Evolutionary conservation across 2,113 vertebrate genomes (phyloP).

Genomic region (Xenopus borealis): DNA sequence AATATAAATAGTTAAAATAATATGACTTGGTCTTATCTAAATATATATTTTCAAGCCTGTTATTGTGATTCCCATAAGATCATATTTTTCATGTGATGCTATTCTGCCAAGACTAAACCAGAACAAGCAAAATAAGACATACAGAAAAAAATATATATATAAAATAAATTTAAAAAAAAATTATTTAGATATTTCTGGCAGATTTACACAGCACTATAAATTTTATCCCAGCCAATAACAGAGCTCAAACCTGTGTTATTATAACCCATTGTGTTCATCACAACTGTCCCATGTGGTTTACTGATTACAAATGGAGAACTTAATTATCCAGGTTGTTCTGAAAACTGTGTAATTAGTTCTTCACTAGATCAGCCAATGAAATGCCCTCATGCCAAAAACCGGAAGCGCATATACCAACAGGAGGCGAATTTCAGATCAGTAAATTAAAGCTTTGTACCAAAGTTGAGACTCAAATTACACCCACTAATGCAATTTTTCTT

Average conservation of each 20-base stretch:
- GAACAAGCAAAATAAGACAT: too few species aligned
- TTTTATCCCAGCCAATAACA: background rate
- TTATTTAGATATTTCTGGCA: too few species aligned
- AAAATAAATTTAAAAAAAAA: too few species aligned
- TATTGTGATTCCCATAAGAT: too few species aligned
- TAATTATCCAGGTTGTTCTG: conserved; percentile 27
- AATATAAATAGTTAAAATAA: too few species aligned
- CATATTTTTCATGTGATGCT: too few species aligned
- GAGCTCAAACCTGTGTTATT: background rate
- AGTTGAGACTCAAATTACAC: conserved; percentile 34
- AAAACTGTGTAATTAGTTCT: conserved; percentile 26
- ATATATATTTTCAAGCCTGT: too few species aligned
- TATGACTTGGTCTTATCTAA: too few species aligned
- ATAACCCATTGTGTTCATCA: conserved; percentile 17
- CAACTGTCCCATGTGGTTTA: conserved; percentile 22
- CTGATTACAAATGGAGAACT: conserved; percentile 23
- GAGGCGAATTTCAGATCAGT: conserved; percentile 30
- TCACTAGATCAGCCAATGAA: conserved; percentile 24
- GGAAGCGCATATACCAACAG: conserved; percentile 28
- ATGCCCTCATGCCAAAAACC: conserved; percentile 6
- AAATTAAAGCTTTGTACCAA: conserved; percentile 31
- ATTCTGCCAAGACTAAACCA: too few species aligned
- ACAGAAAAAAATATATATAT: too few species aligned
- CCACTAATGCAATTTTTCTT: conserved; percentile 28
- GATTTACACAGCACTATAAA: too few species aligned